Evolutionary conservation across 1,140 invertebrate genomes (phyloP).

Genomic region (Bacillus rossius): DNA sequence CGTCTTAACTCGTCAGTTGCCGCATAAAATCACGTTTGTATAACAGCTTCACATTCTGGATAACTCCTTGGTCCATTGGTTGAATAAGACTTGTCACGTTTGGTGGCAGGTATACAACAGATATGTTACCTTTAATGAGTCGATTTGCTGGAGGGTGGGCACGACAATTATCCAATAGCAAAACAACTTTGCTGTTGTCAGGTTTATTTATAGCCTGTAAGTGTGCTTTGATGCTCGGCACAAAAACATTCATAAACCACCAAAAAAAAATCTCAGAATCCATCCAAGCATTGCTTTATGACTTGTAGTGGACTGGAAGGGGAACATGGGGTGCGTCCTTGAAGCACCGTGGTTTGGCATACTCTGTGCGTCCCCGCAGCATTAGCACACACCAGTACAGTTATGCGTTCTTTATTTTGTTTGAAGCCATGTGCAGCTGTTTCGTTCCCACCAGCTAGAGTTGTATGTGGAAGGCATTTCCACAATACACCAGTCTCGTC

Average conservation of each 20-base stretch:
- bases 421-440: conserved; percentile 18
- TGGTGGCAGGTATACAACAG: conserved; percentile 36
- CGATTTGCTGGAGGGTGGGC: conserved; percentile 22
- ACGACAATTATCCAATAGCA: conserved; percentile 35
- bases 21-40: conserved; percentile 27
- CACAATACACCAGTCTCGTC: too few species aligned
- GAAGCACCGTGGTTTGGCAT: conserved; percentile 24
- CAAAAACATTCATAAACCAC: conserved; percentile 20
- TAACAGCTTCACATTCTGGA: conserved; percentile 33
- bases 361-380: conserved; percentile 23
- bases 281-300: conserved; percentile 26
- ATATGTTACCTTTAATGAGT: conserved; percentile 18
- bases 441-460: too few species aligned
- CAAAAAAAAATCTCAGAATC: conserved; percentile 20
- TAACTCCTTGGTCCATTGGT: conserved; percentile 43
- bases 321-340: conserved; percentile 16
- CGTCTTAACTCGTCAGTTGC: conserved; percentile 30
- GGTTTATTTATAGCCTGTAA: conserved; percentile 10
- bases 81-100: conserved; percentile 41
- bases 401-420: conserved; percentile 31
- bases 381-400: conserved; percentile 31
- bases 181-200: conserved; percentile 26
- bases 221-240: conserved; percentile 9
- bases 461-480: too few species aligned
- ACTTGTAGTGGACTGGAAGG: conserved; percentile 18